Conservation (phyloP, 2,888 invertebrate species). For the Creontiades dilutus region DNA sequence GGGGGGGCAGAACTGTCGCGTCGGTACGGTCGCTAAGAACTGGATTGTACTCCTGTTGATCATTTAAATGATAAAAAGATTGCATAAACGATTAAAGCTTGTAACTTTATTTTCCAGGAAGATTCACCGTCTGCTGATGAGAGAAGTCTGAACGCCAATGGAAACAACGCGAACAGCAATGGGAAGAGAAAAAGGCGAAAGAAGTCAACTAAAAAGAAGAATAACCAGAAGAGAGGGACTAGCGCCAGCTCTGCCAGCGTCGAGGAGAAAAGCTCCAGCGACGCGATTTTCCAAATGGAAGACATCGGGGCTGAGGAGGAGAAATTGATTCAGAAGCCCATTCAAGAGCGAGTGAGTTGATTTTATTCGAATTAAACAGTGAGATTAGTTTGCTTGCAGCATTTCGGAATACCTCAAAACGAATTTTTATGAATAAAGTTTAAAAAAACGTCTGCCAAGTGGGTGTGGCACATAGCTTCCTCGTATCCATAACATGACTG, state of each 20-base stretch:
- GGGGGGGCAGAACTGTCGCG: no score
- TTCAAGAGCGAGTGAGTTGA: constrained; percentile 40
- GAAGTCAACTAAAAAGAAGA: constrained; percentile 85
- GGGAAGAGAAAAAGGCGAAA: constrained; percentile 88
- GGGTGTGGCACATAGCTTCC: no score
- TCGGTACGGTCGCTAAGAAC: no score
- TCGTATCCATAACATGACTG: no score
- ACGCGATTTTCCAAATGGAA: constrained; percentile 75
- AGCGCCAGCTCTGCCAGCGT: constrained; percentile 50
- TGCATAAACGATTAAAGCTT: no score
- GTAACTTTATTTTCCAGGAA: constrained; percentile 64
- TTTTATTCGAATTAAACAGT: neutral
- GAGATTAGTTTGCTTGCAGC: no score
- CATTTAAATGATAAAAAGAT: no score
- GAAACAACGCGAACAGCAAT: constrained; percentile 36
- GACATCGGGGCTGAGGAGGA: constrained; percentile 72
- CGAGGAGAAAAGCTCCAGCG: constrained; percentile 69
- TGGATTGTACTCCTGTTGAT: no score
- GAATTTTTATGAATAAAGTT: no score
- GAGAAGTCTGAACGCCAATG: neutral
- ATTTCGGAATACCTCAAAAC: no score
- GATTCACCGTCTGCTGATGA: constrained; percentile 74
- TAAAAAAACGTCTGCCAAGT: no score
- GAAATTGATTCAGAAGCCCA: constrained; percentile 1
- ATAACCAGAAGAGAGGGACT: constrained; percentile 66